phyloP scores from a whole-genome alignment of 2,797 vertebrate genomes.

The Melanotaenia parkinsoni region DNA sequence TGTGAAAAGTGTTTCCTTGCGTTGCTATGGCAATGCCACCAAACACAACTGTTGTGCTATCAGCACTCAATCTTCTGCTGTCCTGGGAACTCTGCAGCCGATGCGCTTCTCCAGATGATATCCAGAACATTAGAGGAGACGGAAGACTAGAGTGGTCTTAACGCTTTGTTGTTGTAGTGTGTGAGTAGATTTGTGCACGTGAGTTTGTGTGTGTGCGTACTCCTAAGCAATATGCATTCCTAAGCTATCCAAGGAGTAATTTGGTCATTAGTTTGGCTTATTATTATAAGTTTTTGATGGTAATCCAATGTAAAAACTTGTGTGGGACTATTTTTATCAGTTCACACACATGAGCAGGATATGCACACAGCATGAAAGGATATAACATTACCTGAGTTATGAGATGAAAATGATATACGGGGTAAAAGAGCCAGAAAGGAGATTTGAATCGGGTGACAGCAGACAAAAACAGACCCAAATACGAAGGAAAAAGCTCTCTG shows the following conservation, averaged over 20 bases:
- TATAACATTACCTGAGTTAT: neutral
- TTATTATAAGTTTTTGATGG: constrained; percentile 26
- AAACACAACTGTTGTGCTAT: constrained; percentile 30
- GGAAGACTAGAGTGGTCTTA: constrained; percentile 22
- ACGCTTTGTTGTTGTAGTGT: constrained; percentile 27
- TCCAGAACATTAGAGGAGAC: constrained; percentile 42
- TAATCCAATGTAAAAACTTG: constrained; percentile 31
- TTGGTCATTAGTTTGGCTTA: constrained; percentile 42
- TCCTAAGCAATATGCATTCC: constrained; percentile 6
- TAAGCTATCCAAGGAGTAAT: constrained; percentile 42
- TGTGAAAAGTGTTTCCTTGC: neutral
- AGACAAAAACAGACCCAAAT: constrained; percentile 2
- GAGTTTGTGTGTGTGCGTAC: neutral
- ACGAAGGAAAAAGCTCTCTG: constrained; percentile 13
- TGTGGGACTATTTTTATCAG: constrained; percentile 17
- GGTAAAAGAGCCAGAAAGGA: constrained; percentile 1
- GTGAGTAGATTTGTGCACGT: constrained; percentile 6
- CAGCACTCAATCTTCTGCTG: constrained; percentile 11
- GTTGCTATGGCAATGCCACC: constrained; percentile 39
- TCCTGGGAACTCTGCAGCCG: constrained; percentile 3
- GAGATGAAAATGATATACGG: neutral
- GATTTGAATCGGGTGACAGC: constrained; percentile 3
- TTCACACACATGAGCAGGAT: constrained; percentile 8
- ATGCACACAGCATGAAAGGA: neutral
- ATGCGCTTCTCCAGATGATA: constrained; percentile 39